Evolutionary conservation across 2,113 vertebrate species (phyloP).

Genomic region (Fregetta grallaria): DNA sequence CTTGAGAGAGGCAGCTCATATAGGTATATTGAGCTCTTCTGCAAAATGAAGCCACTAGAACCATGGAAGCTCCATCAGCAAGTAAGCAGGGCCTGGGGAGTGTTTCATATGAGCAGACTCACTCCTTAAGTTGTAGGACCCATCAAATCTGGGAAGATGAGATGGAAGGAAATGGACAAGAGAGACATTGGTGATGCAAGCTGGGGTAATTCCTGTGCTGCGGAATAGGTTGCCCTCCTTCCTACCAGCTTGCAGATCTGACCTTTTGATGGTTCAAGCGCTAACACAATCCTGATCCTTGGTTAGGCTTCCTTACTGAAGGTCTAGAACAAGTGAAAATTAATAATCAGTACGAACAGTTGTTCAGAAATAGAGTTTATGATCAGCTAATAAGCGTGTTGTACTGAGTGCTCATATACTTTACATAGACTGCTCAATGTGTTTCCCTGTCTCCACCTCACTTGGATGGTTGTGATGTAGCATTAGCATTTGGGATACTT

Average conservation of each 20-base stretch:
- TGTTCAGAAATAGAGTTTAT: not conserved
- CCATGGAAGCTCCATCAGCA: not conserved
- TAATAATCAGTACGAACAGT: not conserved
- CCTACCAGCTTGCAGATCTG: not conserved
- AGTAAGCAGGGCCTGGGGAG: not conserved
- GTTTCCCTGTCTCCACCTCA: not conserved
- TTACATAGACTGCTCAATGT: accelerated
- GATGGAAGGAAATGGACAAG: not conserved
- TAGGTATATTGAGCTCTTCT: not conserved
- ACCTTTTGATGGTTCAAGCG: not conserved
- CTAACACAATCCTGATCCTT: not conserved
- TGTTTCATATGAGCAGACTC: not conserved
- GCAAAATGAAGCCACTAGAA: not conserved
- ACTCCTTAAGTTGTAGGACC: not conserved
- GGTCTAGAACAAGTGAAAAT: not conserved
- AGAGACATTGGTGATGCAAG: not conserved
- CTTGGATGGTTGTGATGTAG: not conserved
- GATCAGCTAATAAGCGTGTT: not conserved
- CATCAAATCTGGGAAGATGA: not conserved
- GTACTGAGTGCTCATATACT: not conserved
- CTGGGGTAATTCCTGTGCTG: not conserved
- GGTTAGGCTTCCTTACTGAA: not conserved
- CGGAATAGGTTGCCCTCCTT: not conserved
- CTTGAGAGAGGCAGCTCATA: not conserved
- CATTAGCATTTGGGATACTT: not conserved